A percentile compares a stretch with the other conserved stretches of the same genome.
Evolutionary conservation across 2,888 invertebrate genomes (phyloP).

Genomic region (Eupithecia tripunctaria): DNA sequence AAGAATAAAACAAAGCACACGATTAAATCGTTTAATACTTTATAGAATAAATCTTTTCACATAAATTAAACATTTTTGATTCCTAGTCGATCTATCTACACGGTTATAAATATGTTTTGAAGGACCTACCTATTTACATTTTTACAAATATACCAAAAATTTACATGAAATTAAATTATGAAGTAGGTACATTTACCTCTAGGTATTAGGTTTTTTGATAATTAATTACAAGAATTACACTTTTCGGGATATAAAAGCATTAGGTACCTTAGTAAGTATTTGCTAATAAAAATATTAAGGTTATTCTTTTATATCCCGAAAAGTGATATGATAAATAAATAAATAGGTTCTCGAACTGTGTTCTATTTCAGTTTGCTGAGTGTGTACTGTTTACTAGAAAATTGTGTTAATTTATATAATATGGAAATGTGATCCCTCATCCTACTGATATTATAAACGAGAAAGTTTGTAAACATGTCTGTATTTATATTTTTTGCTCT

Average conservation of each 20-base stretch:
- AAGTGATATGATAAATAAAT: no score
- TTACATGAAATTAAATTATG: background rate
- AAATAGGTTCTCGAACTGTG: no score
- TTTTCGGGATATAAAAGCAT: background rate
- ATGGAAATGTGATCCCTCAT: no score
- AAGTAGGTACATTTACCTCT: background rate
- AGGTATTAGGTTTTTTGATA: background rate
- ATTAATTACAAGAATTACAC: background rate
- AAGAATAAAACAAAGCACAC: constrained; percentile 35
- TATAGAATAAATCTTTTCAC: constrained; percentile 37
- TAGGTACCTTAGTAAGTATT: background rate
- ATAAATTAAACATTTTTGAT: constrained; percentile 32
- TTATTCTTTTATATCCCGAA: no score
- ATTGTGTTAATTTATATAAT: no score
- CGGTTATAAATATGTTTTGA: background rate
- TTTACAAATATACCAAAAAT: constrained; percentile 10
- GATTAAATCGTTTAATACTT: constrained; percentile 62
- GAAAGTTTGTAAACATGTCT: no score
- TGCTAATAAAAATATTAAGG: no score
- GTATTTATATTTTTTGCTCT: no score
- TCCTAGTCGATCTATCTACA: constrained; percentile 27
- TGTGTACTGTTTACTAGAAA: no score
- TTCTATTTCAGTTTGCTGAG: no score
- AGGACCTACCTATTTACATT: constrained; percentile 28
- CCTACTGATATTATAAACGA: no score